These are phyloP conservation scores for Aegotheles bennettii DNA, from an alignment of 2,113 vertebrate genomes.

Conservation along the genomic window DNA sequence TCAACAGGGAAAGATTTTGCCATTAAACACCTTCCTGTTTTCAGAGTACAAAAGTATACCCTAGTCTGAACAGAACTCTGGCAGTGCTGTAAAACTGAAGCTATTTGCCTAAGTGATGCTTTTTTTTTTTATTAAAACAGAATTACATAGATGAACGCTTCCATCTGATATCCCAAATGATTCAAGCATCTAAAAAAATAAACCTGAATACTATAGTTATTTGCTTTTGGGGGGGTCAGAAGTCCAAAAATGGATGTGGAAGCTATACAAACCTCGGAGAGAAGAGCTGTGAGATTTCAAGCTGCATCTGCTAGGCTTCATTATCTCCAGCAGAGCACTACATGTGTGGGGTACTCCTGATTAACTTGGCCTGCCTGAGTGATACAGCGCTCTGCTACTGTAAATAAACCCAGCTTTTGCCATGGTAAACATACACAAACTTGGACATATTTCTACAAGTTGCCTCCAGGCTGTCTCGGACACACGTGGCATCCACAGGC, in stretches of 20 bases:
- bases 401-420: background rate
- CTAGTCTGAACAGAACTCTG: background rate
- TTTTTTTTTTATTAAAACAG: background rate
- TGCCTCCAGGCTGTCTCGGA: background rate
- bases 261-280: background rate
- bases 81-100: background rate
- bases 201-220: background rate
- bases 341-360: background rate
- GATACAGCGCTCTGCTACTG: background rate
- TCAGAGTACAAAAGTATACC: background rate
- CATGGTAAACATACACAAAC: background rate
- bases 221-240: background rate
- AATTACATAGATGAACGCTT: background rate
- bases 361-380: background rate
- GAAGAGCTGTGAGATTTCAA: background rate
- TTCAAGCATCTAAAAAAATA: background rate
- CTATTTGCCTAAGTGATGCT: background rate
- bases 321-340: background rate
- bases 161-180: background rate
- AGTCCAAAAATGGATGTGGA: background rate
- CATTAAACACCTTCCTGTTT: background rate
- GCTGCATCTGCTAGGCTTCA: background rate
- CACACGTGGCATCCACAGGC: background rate
- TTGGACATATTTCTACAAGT: background rate
- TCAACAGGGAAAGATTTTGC: background rate